phyloP scores from a whole-genome alignment of 2,797 vertebrate species.

The Sarcoramphus papa region DNA sequence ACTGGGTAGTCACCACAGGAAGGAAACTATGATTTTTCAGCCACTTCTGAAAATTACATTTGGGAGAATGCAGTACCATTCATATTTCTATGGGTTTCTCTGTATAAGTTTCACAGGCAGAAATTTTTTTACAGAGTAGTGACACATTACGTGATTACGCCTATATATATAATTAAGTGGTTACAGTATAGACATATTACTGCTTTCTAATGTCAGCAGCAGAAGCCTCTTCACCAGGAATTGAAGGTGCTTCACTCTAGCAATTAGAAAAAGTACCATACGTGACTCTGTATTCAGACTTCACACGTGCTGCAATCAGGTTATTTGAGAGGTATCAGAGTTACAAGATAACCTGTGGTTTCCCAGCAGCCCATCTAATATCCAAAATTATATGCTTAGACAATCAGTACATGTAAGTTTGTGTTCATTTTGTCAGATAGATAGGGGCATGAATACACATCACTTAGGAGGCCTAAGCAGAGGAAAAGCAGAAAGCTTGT shows the following conservation, averaged over 20 bases:
- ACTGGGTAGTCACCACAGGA: not conserved
- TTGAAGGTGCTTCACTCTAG: conserved; percentile 60
- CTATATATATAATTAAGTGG: conserved; percentile 68
- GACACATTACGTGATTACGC: conserved; percentile 59
- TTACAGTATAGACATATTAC: conserved; percentile 59
- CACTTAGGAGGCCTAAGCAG: not conserved
- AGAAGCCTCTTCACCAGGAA: conserved; percentile 58
- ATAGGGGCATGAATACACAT: not conserved
- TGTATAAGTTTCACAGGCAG: conserved; percentile 40
- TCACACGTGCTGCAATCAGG: not conserved
- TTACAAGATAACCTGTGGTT: conserved; percentile 22
- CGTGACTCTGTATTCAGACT: conserved; percentile 33
- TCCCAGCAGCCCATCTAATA: conserved; percentile 43
- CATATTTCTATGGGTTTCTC: conserved; percentile 45
- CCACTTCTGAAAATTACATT: not conserved
- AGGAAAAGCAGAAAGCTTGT: not conserved
- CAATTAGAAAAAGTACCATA: conserved; percentile 52
- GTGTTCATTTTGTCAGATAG: not conserved
- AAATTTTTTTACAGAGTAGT: conserved; percentile 28
- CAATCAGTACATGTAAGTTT: not conserved
- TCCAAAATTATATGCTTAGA: conserved; percentile 8
- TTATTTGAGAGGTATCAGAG: not conserved
- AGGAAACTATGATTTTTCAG: not conserved
- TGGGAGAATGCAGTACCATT: conserved; percentile 29
- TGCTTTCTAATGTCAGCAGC: conserved; percentile 60